These are phyloP conservation scores for Zeuzera pyrina DNA, from an alignment of 2,888 invertebrate species.

Conservation along the genomic window DNA sequence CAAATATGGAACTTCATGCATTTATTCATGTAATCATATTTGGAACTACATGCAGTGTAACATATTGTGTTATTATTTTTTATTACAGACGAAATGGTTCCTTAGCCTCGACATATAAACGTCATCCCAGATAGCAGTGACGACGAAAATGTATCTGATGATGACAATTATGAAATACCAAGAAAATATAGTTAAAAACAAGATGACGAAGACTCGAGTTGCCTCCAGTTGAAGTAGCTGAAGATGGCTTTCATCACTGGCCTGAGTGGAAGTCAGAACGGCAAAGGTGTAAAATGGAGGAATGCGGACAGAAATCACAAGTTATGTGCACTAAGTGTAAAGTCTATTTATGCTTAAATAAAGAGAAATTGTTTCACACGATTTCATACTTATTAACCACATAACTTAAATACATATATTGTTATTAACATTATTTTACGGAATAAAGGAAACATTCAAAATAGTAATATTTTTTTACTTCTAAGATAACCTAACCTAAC, in stretches of 20 bases:
- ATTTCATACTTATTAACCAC: no score
- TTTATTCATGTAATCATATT: background rate
- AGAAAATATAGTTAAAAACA: no score
- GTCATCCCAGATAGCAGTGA: conserved; percentile 2
- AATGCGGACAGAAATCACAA: conserved; percentile 6
- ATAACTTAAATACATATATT: no score
- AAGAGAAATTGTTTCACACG: no score
- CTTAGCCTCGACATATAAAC: background rate
- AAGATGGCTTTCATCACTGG: no score
- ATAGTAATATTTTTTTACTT: no score
- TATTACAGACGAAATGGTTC: background rate
- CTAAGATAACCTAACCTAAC: no score
- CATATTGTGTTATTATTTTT: background rate
- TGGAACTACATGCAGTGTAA: background rate
- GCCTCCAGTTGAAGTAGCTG: no score
- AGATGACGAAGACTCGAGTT: no score
- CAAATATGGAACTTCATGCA: background rate
- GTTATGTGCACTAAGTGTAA: conserved; percentile 6
- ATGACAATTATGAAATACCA: conserved; percentile 7
- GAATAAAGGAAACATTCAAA: no score
- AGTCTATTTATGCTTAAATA: conserved; percentile 3
- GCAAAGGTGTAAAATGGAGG: conserved; percentile 6
- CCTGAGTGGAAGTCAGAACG: conserved; percentile 11
- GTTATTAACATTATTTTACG: no score
- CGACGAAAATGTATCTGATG: conserved; percentile 9